Base-by-base conservation (phyloP, 2,113 vertebrate species). In the Toxotes chatareus region DNA sequence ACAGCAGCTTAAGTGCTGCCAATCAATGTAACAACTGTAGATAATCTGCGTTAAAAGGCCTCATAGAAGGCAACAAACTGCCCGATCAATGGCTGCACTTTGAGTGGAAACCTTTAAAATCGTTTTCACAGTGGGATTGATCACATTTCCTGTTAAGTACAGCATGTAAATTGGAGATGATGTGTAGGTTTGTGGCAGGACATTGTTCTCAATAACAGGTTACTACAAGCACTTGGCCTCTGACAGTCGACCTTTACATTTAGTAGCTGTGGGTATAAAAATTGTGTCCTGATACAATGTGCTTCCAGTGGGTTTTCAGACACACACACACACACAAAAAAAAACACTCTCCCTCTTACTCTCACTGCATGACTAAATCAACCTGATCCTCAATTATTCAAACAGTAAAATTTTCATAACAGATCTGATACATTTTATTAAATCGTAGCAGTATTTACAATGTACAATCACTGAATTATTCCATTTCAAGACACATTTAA, bases 401-500 rank as follows among this genome's bases (percentile, higher is more conserved):
- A 49, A 69, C 47, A 80, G 40, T 51, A 68, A 53, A 10, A 46
- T 76, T 49, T 57, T 36, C 56, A 70, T 65, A 85, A 80, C 72
- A 81, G 81, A 79, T 91, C 80, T 83, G 76, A 80, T 86, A 89
- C 90, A 76, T 87, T 93, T 94, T 92, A 92, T 92, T 92, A 88
- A 89, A 90, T 64, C 44, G 73, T 73, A 63, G 76, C 86, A 77
- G 74, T 90, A 97, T 96, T 96, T 96, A 97, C 95, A 96, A 95
- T 96, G 94, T 96, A 99, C 97, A 94, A 96, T 95, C 94, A 97
- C 96, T 95, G 91, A 88, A 94, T 88, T 82, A 55, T 95, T 96
- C 93, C 95, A 96, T 96, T 95, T 97, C 96, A 96, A 97, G 96
- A 97, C 96, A 97, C 96, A 95, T 96, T 95, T 96, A 93, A 97